Base-by-base conservation (phyloP, 2,888 invertebrate genomes). In the Cheilosia vulpina region DNA sequence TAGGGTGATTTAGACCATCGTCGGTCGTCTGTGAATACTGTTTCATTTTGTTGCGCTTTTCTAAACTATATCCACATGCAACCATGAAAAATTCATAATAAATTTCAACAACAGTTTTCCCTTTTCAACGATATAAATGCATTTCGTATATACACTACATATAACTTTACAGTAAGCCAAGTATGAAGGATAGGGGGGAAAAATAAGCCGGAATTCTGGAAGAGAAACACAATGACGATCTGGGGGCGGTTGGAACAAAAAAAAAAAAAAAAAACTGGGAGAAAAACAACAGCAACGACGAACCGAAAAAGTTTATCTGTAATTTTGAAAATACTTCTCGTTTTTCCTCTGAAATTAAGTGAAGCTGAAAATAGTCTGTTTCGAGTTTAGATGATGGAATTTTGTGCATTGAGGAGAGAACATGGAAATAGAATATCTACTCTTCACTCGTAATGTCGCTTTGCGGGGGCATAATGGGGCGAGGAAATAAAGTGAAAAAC, bases 341-440 rank as follows among this genome's bases (percentile, higher is more conserved):
- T 63, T 38, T 63, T 17, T 34, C 68, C 68, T 9, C 19, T 45
- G 62, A 71, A 85, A 85, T 77, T 81, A 85, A 85, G 81, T 85
- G 85, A 81, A 85, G 85, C 72, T 81, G 80, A 85, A 85, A 85
- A 85, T 85, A 85, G 85, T 85, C 85, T 72, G 80, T 27, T 71
- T 69, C 57, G 76, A 81, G 76, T 85, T 81, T 63, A 80, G 82
- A 63, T 76, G 81, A 77, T 81, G 81, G 81, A 80, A 85, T 72
- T 84, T 76, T 65, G 71, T 85, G 73, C 66, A 66, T 41, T 45
- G 76, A 38, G 66, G 45, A 45, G 45, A 45, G 45, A 52, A 52
- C 19, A 58, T 55, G 63, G 24, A 47, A 34, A 62, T 55, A 50
- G 62, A 66, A 53, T 38, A 11, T 38, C 38, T 38, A 50, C 53